A percentile compares a stretch with the other conserved stretches of the same genome.
Conservation (phyloP, 2,888 invertebrate species). For the Cantharis rufa region DNA sequence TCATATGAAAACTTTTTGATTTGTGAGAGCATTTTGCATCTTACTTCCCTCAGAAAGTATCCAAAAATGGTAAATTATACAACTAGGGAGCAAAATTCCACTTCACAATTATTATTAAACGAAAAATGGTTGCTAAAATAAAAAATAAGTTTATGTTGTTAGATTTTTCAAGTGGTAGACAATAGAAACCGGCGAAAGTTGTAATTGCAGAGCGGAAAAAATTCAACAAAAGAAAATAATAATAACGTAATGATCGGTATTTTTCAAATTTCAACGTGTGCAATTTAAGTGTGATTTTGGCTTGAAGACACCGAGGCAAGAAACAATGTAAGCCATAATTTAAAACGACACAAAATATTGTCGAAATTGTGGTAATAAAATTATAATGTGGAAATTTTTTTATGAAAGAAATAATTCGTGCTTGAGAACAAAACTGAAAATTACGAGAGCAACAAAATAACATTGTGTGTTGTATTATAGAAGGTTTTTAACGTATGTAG, state of each 20-base stretch:
- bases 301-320: neutral
- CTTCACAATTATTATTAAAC: too few species aligned
- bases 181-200: neutral
- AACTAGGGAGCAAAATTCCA: too few species aligned
- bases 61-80: too few species aligned
- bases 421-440: neutral
- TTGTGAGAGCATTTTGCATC: too few species aligned
- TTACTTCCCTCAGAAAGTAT: too few species aligned
- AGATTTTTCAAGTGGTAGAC: neutral
- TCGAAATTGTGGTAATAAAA: neutral
- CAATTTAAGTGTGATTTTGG: neutral
- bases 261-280: neutral
- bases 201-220: neutral
- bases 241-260: neutral
- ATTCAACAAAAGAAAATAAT: neutral
- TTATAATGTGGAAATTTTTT: neutral
- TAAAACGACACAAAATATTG: neutral
- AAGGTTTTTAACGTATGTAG: neutral
- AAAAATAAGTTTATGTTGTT: neutral
- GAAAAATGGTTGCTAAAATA: neutral
- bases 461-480: neutral
- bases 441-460: neutral
- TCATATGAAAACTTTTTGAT: too few species aligned
- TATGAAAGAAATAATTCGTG: neutral
- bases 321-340: neutral